These are phyloP conservation scores for Tryphoninae sp. DNA, from an alignment of 2,888 invertebrate species.

Conservation along the genomic window DNA sequence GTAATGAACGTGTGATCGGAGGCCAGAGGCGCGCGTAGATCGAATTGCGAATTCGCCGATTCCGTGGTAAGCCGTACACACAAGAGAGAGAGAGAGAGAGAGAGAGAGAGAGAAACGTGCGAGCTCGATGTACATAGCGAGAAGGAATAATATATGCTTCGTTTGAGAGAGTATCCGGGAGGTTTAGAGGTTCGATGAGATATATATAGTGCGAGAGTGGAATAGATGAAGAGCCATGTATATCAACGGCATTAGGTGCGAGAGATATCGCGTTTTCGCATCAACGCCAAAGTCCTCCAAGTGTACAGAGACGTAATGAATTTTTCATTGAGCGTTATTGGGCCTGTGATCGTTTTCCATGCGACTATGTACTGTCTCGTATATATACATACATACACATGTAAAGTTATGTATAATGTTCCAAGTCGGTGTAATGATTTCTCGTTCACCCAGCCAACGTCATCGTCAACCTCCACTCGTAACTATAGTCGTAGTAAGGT, in stretches of 20 bases:
- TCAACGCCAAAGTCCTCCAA: conserved; percentile 34
- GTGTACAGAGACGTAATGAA: conserved; percentile 45
- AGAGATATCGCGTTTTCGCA: conserved; percentile 33
- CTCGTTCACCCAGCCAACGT: background rate
- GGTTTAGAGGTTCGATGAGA: conserved; percentile 31
- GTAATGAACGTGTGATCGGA: conserved; percentile 52
- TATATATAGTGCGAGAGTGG: conserved; percentile 10
- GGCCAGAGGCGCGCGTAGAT: conserved; percentile 30
- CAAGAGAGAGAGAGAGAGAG: background rate
- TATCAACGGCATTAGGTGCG: conserved; percentile 27
- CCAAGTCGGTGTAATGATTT: background rate
- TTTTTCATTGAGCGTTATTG: conserved; percentile 52
- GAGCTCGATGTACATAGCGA: conserved; percentile 31
- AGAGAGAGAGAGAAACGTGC: background rate
- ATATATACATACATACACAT: background rate
- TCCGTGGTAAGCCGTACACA: background rate
- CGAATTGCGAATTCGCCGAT: conserved; percentile 49
- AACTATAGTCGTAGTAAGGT: background rate
- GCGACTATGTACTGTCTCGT: background rate
- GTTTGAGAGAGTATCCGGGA: conserved; percentile 26
- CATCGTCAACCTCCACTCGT: background rate
- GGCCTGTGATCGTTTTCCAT: conserved; percentile 12
- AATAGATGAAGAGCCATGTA: background rate
- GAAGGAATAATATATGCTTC: conserved; percentile 45
- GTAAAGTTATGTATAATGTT: background rate